Conservation (phyloP, 2,888 invertebrate genomes). For the Heliconius sara region DNA sequence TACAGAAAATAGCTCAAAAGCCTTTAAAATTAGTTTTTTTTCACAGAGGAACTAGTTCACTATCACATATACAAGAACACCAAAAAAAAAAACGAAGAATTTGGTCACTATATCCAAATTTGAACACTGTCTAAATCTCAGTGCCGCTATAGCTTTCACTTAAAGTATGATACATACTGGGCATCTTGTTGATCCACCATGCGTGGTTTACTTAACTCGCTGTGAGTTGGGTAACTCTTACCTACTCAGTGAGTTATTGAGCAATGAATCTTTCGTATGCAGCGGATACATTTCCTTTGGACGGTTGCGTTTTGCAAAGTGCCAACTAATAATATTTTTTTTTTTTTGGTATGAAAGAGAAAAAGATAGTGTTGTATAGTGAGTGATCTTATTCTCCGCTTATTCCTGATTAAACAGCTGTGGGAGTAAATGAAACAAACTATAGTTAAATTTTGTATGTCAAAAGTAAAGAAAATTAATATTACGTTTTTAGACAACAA, state of each 20-base stretch:
- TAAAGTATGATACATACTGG: neutral
- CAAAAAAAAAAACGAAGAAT: neutral
- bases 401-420: neutral
- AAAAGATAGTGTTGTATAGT: neutral
- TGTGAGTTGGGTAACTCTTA: neutral
- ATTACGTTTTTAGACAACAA: too few species aligned
- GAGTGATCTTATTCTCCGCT: neutral
- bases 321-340: neutral
- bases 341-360: neutral
- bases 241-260: neutral
- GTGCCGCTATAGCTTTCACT: neutral
- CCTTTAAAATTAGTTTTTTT: too few species aligned
- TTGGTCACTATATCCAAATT: neutral
- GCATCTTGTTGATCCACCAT: neutral
- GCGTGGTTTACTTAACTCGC: constrained; percentile 6
- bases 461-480: too few species aligned
- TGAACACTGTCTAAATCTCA: neutral
- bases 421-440: too few species aligned
- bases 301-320: constrained; percentile 17
- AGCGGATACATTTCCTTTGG: constrained; percentile 18
- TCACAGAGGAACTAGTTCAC: neutral
- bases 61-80: neutral
- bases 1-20: too few species aligned
- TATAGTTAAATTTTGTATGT: too few species aligned
- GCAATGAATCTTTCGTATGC: constrained; percentile 5